Evolutionary conservation across 2,113 vertebrate species (phyloP).

Genomic region (Sebastes schlegelii): DNA sequence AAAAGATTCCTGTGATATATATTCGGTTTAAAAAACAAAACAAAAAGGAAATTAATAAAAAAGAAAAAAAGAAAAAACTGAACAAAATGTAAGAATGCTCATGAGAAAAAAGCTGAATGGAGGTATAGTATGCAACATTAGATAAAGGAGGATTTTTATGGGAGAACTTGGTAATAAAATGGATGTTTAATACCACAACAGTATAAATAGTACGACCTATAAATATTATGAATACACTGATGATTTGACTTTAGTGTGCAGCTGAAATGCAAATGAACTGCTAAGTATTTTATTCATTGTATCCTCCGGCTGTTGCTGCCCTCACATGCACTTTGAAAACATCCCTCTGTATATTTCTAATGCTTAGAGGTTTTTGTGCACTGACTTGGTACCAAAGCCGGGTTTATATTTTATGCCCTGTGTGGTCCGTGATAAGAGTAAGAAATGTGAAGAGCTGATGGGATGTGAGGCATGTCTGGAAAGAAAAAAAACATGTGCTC

Average conservation of each 20-base stretch:
- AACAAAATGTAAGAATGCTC: too few species aligned
- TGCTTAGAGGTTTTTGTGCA: constrained; percentile 5
- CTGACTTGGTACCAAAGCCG: constrained; percentile 22
- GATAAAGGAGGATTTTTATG: not conserved
- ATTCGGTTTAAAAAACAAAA: not conserved
- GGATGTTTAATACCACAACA: not conserved
- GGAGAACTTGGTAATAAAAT: not conserved
- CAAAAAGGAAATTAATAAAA: not conserved
- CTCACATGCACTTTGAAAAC: constrained; percentile 46
- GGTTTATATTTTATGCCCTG: constrained; percentile 55
- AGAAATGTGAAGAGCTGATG: constrained; percentile 38
- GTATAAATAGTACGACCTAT: not conserved
- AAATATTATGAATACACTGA: constrained; percentile 2
- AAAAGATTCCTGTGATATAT: not conserved
- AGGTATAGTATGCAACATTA: not conserved
- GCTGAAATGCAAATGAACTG: constrained; percentile 24
- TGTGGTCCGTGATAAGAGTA: constrained; percentile 45
- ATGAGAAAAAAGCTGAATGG: not conserved
- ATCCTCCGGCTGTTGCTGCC: constrained; percentile 23
- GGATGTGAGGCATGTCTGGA: constrained; percentile 43
- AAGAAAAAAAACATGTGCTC: constrained; percentile 31
- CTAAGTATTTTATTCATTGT: not conserved
- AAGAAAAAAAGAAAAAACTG: not conserved
- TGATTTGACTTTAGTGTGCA: constrained; percentile 9
- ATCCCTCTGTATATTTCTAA: constrained; percentile 38